A percentile compares a stretch with the other conserved stretches of the same genome.
phyloP scores from a whole-genome alignment of 2,888 invertebrate species.

The Chymomyza fuscimana region DNA sequence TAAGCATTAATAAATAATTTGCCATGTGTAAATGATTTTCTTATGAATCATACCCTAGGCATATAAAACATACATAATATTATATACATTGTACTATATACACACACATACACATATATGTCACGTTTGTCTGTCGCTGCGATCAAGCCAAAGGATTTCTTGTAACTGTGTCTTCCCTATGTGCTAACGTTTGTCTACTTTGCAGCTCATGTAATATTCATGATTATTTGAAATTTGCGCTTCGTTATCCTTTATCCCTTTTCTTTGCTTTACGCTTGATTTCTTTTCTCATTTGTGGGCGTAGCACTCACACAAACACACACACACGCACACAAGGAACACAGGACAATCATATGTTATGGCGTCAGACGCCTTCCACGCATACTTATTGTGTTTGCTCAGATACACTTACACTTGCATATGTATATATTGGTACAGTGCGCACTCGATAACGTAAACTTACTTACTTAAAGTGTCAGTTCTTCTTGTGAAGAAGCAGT shows the following conservation, averaged over 20 bases:
- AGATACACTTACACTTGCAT: constrained; percentile 35
- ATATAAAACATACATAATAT: background rate
- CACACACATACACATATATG: too few species aligned
- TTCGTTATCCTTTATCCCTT: constrained; percentile 71
- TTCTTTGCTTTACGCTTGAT: constrained; percentile 23
- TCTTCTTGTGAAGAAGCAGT: too few species aligned
- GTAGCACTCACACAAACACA: constrained; percentile 9
- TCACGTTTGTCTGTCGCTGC: background rate
- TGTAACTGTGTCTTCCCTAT: background rate
- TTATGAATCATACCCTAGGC: constrained; percentile 45
- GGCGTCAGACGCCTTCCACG: constrained; percentile 59
- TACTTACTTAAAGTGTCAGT: background rate
- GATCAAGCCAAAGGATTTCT: background rate
- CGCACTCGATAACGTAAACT: background rate
- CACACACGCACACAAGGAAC: constrained; percentile 35
- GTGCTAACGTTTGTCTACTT: constrained; percentile 64
- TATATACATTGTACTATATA: too few species aligned
- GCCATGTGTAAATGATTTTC: constrained; percentile 67
- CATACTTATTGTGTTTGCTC: constrained; percentile 40
- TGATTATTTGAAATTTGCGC: constrained; percentile 75
- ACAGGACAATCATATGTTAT: constrained; percentile 73
- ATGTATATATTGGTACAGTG: constrained; percentile 22
- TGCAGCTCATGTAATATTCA: constrained; percentile 73
- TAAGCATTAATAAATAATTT: constrained; percentile 67
- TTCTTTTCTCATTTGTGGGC: constrained; percentile 34